Evolutionary conservation across 2,888 invertebrate genomes (phyloP).

Genomic region (Drosophila prostipennis): DNA sequence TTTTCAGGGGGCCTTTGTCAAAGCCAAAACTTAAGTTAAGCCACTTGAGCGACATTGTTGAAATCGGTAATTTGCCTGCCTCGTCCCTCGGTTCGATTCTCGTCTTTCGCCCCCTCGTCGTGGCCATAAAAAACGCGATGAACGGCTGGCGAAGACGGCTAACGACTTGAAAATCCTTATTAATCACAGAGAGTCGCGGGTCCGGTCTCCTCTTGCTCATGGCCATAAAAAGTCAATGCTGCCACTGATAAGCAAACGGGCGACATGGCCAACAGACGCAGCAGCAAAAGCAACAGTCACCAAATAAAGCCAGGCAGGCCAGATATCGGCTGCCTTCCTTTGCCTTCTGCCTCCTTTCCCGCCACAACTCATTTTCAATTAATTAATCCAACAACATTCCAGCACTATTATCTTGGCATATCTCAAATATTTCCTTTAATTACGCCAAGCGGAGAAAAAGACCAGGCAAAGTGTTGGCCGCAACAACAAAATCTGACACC

Average conservation of each 20-base stretch:
- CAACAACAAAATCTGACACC: constrained; percentile 73
- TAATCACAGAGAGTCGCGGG: constrained; percentile 69
- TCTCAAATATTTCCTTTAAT: constrained; percentile 80
- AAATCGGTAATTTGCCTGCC: constrained; percentile 79
- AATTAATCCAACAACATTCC: constrained; percentile 80
- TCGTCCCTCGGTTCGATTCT: constrained; percentile 30
- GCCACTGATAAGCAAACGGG: constrained; percentile 74
- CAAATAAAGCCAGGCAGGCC: constrained; percentile 44
- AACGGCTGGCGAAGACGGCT: constrained; percentile 53
- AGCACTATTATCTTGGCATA: constrained; percentile 79
- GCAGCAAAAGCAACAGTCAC: constrained; percentile 26
- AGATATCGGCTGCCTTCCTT: constrained; percentile 19
- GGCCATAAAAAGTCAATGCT: constrained; percentile 77
- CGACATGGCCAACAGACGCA: constrained; percentile 64
- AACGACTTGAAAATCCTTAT: constrained; percentile 80
- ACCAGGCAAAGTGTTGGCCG: constrained; percentile 22
- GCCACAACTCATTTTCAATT: constrained; percentile 79
- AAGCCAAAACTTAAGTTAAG: constrained; percentile 75
- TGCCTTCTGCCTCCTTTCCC: constrained; percentile 37
- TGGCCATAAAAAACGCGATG: constrained; percentile 56
- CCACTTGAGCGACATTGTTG: constrained; percentile 79
- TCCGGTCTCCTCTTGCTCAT: constrained; percentile 37
- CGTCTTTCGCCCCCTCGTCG: constrained; percentile 47
- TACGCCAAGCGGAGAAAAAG: constrained; percentile 59
- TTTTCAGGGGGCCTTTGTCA: constrained; percentile 65